A percentile compares a stretch with the other conserved stretches of the same genome.
phyloP scores from a whole-genome alignment of 2,113 vertebrate species.

The Cephalopterus ornatus region DNA sequence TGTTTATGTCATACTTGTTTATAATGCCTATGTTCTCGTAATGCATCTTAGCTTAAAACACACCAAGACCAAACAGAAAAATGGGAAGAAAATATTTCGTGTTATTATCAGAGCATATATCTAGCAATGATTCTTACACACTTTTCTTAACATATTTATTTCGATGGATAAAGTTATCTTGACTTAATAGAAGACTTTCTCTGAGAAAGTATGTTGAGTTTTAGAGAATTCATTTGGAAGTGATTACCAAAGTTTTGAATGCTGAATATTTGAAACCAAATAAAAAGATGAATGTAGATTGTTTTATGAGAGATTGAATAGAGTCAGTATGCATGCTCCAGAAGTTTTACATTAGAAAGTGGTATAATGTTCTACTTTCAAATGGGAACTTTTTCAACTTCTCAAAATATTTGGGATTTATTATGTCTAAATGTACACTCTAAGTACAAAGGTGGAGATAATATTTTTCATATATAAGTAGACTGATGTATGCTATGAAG shows the following conservation, averaged over 20 bases:
- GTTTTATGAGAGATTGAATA: background rate
- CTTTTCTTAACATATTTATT: background rate
- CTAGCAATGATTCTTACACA: background rate
- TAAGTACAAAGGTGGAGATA: background rate
- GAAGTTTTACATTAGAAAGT: constrained; percentile 25
- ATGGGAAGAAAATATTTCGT: background rate
- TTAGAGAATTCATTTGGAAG: constrained; percentile 24
- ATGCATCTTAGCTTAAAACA: background rate
- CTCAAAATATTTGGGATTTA: background rate
- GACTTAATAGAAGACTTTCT: background rate
- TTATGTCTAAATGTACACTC: background rate
- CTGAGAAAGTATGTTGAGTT: background rate
- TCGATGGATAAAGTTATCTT: background rate
- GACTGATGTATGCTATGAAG: background rate
- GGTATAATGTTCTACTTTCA: background rate
- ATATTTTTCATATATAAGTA: background rate
- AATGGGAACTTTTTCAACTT: background rate
- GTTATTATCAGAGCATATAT: background rate
- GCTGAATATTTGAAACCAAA: background rate
- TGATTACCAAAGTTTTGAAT: background rate
- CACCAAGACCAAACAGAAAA: background rate
- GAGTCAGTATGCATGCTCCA: background rate
- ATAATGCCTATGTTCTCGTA: rapidly evolving
- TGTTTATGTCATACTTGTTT: background rate
- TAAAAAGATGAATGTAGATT: background rate